Base-by-base conservation (phyloP, 2,113 vertebrate genomes). In the Upupa epops region DNA sequence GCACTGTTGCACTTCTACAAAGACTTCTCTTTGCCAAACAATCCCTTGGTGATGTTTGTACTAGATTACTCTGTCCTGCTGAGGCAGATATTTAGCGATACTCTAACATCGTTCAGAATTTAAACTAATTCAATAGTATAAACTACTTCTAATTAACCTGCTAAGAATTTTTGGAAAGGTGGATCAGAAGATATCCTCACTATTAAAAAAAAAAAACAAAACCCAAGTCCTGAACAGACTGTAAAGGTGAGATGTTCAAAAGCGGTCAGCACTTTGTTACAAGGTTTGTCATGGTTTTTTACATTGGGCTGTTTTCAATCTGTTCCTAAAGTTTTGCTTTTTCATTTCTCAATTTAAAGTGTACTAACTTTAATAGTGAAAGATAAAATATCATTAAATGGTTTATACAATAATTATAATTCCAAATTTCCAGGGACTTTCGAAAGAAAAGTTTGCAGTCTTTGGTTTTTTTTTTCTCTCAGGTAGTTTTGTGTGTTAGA, bases 241-340 rank as follows among this genome's bases (percentile, higher is more conserved):
- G 40, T 42, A 42, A 42, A 15, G 40, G 40, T 42, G 40, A 42
- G 40, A 42, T 42, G 40, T 42, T 42, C 11, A 42, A 42, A 42
- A 42, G 40, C 15, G 40, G 18, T 25, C 28, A 46, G 25, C 19
- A 2, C 2, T 68, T 80, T 52, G 46, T 21, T 29, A 73, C 17
- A 24, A 48, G 32, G 19, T 7, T 34, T 60, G 0, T 75, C 1
- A 0, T 6, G 4, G 0, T 2, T 37, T 48, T 26, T 34, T 70
- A 18, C 25, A 55, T 64, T 48, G n/a, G 7, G 6, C 15, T n/a
- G 18, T 58, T 76, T 69, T 76, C 48, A 32, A 49, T 24, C 18
- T 51, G 17, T 34, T 12, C 40, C 15, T 56, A 14, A 26, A 48
- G 19, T 32, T 70, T 64, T 56, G 10, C 7, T 37, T 31, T 71